A percentile compares a stretch with the other conserved stretches of the same genome.
These are phyloP conservation scores for Oophaga pumilio DNA, from an alignment of 2,113 vertebrate genomes.

Conservation along the genomic window DNA sequence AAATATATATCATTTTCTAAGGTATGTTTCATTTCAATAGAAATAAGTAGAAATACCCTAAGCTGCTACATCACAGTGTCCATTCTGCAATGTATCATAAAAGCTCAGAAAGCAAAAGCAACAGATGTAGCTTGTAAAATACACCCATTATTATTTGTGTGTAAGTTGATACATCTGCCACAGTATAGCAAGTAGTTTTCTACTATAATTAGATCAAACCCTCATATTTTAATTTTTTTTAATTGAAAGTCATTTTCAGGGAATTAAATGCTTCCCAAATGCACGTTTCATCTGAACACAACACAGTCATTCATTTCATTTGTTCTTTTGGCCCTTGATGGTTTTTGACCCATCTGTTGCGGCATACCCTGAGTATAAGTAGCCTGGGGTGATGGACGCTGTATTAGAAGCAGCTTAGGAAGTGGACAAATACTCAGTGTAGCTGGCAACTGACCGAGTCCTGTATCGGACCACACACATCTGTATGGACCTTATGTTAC, in stretches of 20 bases:
- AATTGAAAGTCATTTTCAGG: background rate
- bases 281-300: background rate
- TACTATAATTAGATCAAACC: background rate
- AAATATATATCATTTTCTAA: too few species aligned
- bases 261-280: background rate
- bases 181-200: background rate
- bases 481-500: background rate
- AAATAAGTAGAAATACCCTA: background rate
- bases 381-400: background rate
- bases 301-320: background rate
- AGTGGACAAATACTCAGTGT: constrained; percentile 4
- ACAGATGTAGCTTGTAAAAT: background rate
- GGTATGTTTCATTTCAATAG: background rate
- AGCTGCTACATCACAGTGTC: background rate
- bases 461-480: constrained; percentile 31
- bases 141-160: background rate
- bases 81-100: background rate
- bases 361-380: background rate
- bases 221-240: background rate
- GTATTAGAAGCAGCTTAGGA: constrained; percentile 22
- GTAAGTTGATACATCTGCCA: background rate
- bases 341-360: constrained; percentile 12
- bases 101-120: background rate
- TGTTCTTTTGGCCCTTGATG: background rate
- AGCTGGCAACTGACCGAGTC: background rate